Conservation (phyloP, 2,888 invertebrate genomes). For the Alentia gelatinosa region DNA sequence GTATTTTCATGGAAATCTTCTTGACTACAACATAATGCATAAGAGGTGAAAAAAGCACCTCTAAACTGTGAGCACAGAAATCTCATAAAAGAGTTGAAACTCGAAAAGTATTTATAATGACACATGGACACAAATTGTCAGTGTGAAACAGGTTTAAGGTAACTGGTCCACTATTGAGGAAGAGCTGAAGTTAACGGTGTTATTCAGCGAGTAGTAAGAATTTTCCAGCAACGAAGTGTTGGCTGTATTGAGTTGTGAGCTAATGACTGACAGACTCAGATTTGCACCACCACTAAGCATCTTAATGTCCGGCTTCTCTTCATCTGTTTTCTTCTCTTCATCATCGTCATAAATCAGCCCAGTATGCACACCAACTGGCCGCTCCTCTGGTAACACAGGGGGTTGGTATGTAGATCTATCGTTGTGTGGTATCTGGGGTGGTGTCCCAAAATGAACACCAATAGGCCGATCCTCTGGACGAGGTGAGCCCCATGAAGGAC, state of each 20-base stretch:
- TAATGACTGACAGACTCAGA: not conserved
- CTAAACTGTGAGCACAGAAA: no score
- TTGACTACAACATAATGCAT: no score
- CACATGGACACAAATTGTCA: no score
- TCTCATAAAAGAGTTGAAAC: no score
- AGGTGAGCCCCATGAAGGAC: not conserved
- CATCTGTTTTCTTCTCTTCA: not conserved
- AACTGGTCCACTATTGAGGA: constrained; percentile 10
- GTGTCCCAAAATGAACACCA: not conserved
- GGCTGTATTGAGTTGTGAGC: not conserved
- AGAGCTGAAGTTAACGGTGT: constrained; percentile 13
- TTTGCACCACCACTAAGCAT: not conserved
- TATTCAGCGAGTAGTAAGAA: constrained; percentile 19
- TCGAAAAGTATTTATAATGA: no score
- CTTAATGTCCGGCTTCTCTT: not conserved
- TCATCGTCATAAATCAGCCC: not conserved
- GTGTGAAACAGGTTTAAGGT: not conserved
- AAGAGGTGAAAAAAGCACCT: no score
- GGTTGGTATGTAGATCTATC: no score
- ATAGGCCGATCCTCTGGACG: constrained; percentile 18
- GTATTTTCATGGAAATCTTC: no score
- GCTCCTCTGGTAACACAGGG: not conserved
- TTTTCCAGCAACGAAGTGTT: not conserved
- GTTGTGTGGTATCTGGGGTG: not conserved
- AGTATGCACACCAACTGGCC: not conserved